Evolutionary conservation across 2,888 invertebrate species (phyloP).

Genomic region (Cecidostiba fungosa): DNA sequence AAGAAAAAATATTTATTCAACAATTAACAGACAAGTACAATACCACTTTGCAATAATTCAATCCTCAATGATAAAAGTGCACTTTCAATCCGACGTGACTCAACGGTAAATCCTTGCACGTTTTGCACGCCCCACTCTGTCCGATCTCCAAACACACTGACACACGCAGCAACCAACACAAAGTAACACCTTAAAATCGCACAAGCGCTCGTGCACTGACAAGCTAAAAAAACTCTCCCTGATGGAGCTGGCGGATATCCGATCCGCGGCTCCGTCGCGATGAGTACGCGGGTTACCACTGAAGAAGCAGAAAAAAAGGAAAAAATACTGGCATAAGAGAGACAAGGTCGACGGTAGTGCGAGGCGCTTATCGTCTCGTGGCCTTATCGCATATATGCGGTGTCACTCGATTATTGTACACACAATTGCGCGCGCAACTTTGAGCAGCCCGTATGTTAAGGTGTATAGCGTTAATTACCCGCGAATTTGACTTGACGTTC

Average conservation of each 20-base stretch:
- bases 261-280: neutral
- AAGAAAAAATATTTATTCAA: neutral
- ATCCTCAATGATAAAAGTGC: neutral
- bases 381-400: slow-evolving; percentile 27
- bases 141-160: neutral
- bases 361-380: slow-evolving; percentile 24
- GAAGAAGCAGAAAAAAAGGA: neutral
- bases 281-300: neutral
- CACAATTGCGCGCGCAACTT: neutral
- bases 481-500: neutral
- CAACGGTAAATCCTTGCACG: neutral
- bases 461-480: slow-evolving; percentile 43
- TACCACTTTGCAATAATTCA: neutral
- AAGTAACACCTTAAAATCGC: neutral
- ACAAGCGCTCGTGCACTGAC: neutral
- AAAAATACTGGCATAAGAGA: neutral
- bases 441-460: slow-evolving; percentile 6
- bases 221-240: neutral
- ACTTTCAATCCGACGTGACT: neutral
- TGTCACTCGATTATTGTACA: slow-evolving; percentile 29
- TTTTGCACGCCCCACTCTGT: neutral
- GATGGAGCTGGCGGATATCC: slow-evolving; percentile 25
- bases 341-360: slow-evolving; percentile 32
- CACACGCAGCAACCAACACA: neutral
- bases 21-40: neutral